phyloP scores from a whole-genome alignment of 2,113 vertebrate genomes.

The Nothocercus nigrocapillus region DNA sequence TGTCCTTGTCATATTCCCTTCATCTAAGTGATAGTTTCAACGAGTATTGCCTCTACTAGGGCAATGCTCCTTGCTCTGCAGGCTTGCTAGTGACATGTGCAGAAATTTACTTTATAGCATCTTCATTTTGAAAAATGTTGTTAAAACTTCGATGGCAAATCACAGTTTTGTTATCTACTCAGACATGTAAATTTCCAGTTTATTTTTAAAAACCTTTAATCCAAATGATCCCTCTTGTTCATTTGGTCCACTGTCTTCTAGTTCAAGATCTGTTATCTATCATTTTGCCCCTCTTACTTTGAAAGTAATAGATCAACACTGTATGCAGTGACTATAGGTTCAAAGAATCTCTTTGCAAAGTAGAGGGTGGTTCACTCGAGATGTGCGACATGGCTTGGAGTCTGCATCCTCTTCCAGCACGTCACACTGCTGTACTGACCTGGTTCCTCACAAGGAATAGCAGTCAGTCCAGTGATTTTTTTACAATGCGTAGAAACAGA shows the following conservation, averaged over 20 bases:
- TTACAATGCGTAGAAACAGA: neutral
- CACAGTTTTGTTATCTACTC: neutral
- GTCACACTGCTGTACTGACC: neutral
- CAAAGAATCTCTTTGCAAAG: neutral
- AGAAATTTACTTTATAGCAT: neutral
- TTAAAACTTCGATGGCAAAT: neutral
- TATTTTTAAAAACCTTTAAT: neutral
- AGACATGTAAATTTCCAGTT: neutral
- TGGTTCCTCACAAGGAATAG: neutral
- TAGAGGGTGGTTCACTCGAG: neutral
- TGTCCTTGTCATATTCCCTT: neutral
- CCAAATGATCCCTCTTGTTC: neutral
- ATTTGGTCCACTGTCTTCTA: neutral
- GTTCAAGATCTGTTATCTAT: neutral
- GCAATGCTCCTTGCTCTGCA: neutral
- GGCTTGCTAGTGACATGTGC: fast-evolving
- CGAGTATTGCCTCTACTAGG: fast-evolving
- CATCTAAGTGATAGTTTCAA: fast-evolving
- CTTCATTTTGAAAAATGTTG: neutral
- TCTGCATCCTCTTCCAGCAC: fast-evolving
- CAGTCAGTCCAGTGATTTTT: neutral
- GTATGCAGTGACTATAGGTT: neutral
- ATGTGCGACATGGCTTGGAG: fast-evolving
- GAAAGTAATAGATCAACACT: neutral
- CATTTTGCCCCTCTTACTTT: neutral